These are phyloP conservation scores for Alentia gelatinosa DNA, from an alignment of 2,888 invertebrate species.

Conservation along the genomic window DNA sequence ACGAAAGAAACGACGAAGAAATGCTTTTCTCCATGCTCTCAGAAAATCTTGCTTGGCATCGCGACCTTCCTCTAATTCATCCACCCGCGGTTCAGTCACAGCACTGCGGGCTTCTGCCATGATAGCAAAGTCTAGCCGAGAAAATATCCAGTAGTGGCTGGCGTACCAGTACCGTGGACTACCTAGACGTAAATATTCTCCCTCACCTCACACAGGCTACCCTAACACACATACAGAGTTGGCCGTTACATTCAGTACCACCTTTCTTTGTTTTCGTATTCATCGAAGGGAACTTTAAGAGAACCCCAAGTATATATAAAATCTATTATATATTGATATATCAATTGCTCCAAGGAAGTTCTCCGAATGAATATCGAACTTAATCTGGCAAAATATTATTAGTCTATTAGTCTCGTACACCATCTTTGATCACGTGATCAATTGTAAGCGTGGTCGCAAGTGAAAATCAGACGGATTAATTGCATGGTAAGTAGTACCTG, in stretches of 20 bases:
- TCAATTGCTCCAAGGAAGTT: too few species aligned
- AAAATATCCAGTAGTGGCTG: background rate
- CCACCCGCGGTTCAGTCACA: conserved; percentile 77
- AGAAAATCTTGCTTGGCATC: conserved; percentile 78
- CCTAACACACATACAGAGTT: background rate
- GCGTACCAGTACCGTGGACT: background rate
- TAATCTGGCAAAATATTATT: background rate
- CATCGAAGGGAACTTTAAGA: too few species aligned
- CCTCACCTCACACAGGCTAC: background rate
- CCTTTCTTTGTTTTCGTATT: background rate
- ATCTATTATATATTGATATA: too few species aligned
- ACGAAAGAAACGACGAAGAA: conserved; percentile 78
- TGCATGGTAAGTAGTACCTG: too few species aligned
- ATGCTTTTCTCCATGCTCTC: conserved; percentile 75
- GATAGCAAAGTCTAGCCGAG: background rate
- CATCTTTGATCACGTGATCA: background rate
- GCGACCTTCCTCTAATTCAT: conserved; percentile 77
- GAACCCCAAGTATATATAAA: background rate
- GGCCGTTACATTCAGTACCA: background rate
- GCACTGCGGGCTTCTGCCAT: conserved; percentile 82
- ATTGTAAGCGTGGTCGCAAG: background rate
- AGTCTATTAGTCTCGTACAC: background rate
- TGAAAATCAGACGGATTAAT: too few species aligned
- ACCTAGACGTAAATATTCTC: background rate
- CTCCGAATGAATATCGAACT: background rate